A percentile compares a stretch with the other conserved stretches of the same genome.
phyloP scores from a whole-genome alignment of 2,113 vertebrate genomes.

The Candoia aspera region DNA sequence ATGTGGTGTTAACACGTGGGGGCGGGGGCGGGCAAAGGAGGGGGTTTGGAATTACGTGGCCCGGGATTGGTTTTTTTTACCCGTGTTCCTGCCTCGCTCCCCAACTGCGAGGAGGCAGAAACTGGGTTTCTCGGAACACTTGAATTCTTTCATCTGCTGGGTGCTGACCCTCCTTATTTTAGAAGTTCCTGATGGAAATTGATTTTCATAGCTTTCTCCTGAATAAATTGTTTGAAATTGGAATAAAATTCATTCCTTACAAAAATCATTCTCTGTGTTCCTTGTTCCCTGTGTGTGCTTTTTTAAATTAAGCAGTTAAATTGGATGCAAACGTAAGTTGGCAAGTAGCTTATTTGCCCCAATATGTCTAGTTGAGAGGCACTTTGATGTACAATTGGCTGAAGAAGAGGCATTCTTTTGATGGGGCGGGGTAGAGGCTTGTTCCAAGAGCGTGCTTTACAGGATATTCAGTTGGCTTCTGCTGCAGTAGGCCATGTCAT shows the following conservation, averaged over 20 bases:
- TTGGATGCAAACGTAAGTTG: neutral
- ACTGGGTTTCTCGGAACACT: constrained; percentile 55
- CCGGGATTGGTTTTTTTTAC: constrained; percentile 55
- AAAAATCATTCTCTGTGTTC: constrained; percentile 45
- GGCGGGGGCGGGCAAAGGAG: constrained; percentile 56
- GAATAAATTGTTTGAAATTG: constrained; percentile 85
- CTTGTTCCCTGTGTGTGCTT: neutral
- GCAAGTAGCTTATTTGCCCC: neutral
- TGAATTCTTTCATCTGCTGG: constrained; percentile 59
- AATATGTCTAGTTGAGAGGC: neutral
- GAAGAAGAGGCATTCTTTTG: no score
- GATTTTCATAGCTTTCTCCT: constrained; percentile 86
- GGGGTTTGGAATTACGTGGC: constrained; percentile 62
- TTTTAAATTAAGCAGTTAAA: neutral
- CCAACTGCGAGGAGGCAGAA: constrained; percentile 47
- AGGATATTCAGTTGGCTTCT: neutral
- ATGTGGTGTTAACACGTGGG: constrained; percentile 71
- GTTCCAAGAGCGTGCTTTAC: neutral
- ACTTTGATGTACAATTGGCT: neutral
- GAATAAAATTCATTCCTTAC: constrained; percentile 85
- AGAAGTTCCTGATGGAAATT: constrained; percentile 71
- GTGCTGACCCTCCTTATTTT: constrained; percentile 64
- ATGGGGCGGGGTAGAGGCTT: no score
- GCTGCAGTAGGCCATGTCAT: neutral
- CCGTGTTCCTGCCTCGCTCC: constrained; percentile 53